A percentile compares a stretch with the other conserved stretches of the same genome.
Evolutionary conservation across 2,888 invertebrate species (phyloP).

Genomic region (Anoplius nigerrimus): DNA sequence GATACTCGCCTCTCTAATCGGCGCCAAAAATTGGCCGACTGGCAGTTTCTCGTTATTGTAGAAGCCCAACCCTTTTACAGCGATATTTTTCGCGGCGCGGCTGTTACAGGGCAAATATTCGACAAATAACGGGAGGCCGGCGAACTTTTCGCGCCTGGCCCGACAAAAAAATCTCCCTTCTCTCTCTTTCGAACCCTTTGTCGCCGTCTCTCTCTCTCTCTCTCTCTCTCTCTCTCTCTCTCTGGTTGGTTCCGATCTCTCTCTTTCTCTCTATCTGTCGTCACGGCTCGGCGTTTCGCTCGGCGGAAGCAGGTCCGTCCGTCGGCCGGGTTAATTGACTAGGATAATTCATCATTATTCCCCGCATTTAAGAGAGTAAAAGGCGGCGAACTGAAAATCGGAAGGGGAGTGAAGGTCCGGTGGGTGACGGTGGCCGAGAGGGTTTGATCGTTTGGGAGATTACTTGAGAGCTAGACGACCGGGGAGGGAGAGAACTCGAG

Average conservation of each 20-base stretch:
- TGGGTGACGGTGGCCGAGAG: conserved; percentile 34
- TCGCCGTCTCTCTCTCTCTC: no score
- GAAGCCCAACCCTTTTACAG: no score
- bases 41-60: no score
- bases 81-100: no score
- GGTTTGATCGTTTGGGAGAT: conserved; percentile 51
- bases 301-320: conserved; percentile 39
- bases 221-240: no score
- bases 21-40: no score
- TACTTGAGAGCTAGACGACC: conserved; percentile 24
- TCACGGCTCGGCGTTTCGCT: conserved; percentile 44
- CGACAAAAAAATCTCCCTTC: no score
- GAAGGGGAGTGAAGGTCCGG: conserved; percentile 40
- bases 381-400: conserved; percentile 32
- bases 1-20: no score
- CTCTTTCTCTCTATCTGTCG: no score
- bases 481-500: conserved; percentile 9
- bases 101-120: no score
- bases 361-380: conserved; percentile 35
- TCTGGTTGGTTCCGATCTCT: no score
- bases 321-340: conserved; percentile 56
- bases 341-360: conserved; percentile 55
- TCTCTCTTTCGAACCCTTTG: no score
- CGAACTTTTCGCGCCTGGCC: conserved; percentile 16
- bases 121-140: not conserved